Base-by-base conservation (phyloP, 2,888 invertebrate species). In the Leptinotarsa peninsularis region DNA sequence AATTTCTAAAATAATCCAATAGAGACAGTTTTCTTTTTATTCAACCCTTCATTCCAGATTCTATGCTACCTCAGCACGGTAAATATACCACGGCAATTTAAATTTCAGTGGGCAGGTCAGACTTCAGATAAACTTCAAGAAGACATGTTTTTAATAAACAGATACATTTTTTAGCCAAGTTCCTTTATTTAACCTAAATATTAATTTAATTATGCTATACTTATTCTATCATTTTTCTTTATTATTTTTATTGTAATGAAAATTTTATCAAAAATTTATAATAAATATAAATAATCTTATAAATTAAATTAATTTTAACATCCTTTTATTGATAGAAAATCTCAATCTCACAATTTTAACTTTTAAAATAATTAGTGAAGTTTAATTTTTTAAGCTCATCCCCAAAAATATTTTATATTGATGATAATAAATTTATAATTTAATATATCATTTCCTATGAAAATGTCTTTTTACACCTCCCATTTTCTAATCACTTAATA, bases 111-210 rank as follows among this genome's bases (percentile, higher is more conserved):
- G 91, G 93, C 93, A 94, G 93, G 91, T 89, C 88, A 89, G 89
- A 93, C 91, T 89, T 93, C 91, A 90, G 89, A 93, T 91, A 71
- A 76, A 68, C 21, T 14, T 69, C 79, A 72, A 75, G 91, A 93
- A 91, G 91, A 91, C 91, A 93, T 93, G 93, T 93, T 93, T 93
- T 93, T 93, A 92, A 89, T 94, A 93, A 93, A 93, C 93, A 93
- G 33, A 90, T 90, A 88, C 91, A 90, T 86, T 88, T 85, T 92
- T 92, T 27, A 3, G 92, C 91, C 91, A 89, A 92, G 89, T 93
- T 93, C 90, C 89, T 92, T 91, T 89, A 81, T 84, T 85, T 88
- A 89, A 90, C 72, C 79, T 84, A 73, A 81, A 78, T 78, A 82
- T 85, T 87, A 89, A 83, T 69, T 78, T 73, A 74, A 76, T 43